Base-by-base conservation (phyloP, 2,797 vertebrate genomes). In the Arctocebus calabarensis region DNA sequence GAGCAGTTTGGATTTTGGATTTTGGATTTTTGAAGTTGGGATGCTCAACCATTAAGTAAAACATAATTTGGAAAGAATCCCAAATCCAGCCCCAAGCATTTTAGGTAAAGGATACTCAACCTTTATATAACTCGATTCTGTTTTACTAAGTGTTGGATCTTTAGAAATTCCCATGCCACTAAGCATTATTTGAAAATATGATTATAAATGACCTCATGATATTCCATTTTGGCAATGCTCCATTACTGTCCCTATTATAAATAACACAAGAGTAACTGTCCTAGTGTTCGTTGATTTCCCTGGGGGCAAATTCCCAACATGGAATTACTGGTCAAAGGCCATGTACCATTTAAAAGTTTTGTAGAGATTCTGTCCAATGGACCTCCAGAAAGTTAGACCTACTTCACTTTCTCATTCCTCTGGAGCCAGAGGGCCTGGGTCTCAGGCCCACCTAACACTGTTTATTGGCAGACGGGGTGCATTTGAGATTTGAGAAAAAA, bases 141-240 rank as follows among this genome's bases (percentile, higher is more conserved):
- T 78, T 84, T 90, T 61, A 78, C 62, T 82, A 43, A 78, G 19
- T 81, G n/a, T 75, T 83, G 57, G 79, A 9, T 48, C 43, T 55
- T 85, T 68, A 83, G 62, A n/a, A 74, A 78, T 73, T 84, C 40
- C 59, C 23, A 34, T 59, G 83, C 40, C 74, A 57, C 83, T 82
- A 90, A 29, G 34, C 48, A 43, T 27, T 62, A 48, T 32, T 92
- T 83, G 57, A 85, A 92, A 81, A 75, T 34, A 11, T 6, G 22
- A n/a, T 85, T 84, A 73, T 73, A 64, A 87, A 52, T 64, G 88
- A 84, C 55, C 71, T 79, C 77, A 6, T 74, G 6, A 40, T 87
- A 27, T 23, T 79, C 32, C 32, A 1, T 74, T 84, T n/a, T 40
- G 11, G 22, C 66, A 66, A 1, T 8, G 29, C 45, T 25, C 2